Evolutionary conservation across 2,113 vertebrate genomes (phyloP).

Genomic region (Barbus barbus): DNA sequence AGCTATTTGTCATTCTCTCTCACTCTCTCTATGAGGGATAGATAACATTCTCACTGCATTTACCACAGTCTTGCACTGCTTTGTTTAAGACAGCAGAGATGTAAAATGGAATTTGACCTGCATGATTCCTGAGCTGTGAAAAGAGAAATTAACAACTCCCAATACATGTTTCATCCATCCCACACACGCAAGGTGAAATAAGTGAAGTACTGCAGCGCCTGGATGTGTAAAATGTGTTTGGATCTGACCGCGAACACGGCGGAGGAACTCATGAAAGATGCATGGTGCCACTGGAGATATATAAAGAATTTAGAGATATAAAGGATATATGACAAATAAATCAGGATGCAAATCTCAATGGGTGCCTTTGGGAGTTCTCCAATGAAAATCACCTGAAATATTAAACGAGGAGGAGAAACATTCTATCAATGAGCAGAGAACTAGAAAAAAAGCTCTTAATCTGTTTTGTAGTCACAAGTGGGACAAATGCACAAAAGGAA

Average conservation of each 20-base stretch:
- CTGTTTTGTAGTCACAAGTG: background rate
- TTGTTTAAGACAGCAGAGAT: conserved; percentile 24
- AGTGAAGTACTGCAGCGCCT: conserved; percentile 61
- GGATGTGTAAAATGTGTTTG: conserved; percentile 77
- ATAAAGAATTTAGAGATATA: conserved; percentile 83
- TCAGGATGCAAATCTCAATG: conserved; percentile 81
- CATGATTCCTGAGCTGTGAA: conserved; percentile 50
- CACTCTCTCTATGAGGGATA: background rate
- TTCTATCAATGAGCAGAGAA: conserved; percentile 77
- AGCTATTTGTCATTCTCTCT: conserved; percentile 18
- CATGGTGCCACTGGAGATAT: conserved; percentile 76
- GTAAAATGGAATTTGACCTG: conserved; percentile 49
- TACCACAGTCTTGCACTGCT: background rate
- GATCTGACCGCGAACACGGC: conserved; percentile 70
- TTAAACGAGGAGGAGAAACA: conserved; percentile 76
- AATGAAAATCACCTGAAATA: conserved; percentile 78
- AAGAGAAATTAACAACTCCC: conserved; percentile 63
- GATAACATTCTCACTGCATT: background rate
- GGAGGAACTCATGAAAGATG: conserved; percentile 76
- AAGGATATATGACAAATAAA: conserved; percentile 84
- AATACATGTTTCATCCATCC: conserved; percentile 70
- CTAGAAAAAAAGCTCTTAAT: conserved; percentile 53
- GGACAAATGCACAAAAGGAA: background rate
- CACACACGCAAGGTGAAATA: conserved; percentile 69
- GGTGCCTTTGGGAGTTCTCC: conserved; percentile 76